A percentile compares a stretch with the other conserved stretches of the same genome.
Evolutionary conservation across 1,140 invertebrate species (phyloP).

Genomic region (Aradophagus sp.): DNA sequence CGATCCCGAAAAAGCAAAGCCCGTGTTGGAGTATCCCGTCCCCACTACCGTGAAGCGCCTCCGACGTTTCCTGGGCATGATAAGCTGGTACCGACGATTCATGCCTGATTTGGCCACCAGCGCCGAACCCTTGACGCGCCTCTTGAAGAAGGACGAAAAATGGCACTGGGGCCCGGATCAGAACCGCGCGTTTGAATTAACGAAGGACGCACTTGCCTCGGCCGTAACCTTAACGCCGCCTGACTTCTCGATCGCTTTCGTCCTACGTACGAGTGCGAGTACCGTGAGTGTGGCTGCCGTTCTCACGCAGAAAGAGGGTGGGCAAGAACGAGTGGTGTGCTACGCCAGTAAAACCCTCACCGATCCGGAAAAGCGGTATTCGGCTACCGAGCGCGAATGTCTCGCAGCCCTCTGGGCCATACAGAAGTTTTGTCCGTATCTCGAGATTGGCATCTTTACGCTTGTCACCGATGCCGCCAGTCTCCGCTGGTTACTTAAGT

Average conservation of each 20-base stretch:
- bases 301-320: not conserved
- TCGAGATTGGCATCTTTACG: not conserved
- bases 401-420: slow-evolving; percentile 14
- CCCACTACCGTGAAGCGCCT: slow-evolving; percentile 59
- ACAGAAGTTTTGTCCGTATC: slow-evolving; percentile 10
- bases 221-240: not conserved
- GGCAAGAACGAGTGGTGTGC: not conserved
- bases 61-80: slow-evolving; percentile 10
- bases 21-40: slow-evolving; percentile 63
- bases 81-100: slow-evolving; percentile 13
- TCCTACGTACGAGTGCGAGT: not conserved
- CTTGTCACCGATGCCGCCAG: not conserved
- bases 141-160: not conserved
- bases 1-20: slow-evolving; percentile 61
- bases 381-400: slow-evolving; percentile 32
- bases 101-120: not conserved
- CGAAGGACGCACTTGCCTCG: not conserved
- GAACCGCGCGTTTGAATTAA: not conserved
- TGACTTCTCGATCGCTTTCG: slow-evolving; percentile 1
- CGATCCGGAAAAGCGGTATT: slow-evolving; percentile 33
- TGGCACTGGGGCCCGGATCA: slow-evolving; percentile 3
- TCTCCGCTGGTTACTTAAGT: not conserved
- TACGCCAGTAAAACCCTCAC: slow-evolving; percentile 2
- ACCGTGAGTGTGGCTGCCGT: not conserved
- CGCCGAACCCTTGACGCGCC: not conserved